A percentile compares a stretch with the other conserved stretches of the same genome.
phyloP scores from a whole-genome alignment of 2,888 invertebrate genomes.

The Epiblema foenella region DNA sequence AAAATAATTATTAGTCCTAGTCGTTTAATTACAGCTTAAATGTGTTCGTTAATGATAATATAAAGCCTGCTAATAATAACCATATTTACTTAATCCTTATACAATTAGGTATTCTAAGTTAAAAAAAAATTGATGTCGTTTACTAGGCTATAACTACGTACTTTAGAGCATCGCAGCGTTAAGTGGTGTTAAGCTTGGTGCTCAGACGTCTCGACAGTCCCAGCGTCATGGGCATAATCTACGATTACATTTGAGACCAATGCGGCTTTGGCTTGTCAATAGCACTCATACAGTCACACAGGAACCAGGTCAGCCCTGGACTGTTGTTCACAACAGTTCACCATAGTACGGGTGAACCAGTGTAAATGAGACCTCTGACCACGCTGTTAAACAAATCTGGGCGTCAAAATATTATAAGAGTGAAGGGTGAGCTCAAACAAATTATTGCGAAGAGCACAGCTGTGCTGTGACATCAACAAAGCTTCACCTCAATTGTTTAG shows the following conservation, averaged over 20 bases:
- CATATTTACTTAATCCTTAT: neutral
- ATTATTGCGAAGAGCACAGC: neutral
- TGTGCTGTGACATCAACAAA: too few species aligned
- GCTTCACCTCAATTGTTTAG: too few species aligned
- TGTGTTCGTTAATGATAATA: neutral
- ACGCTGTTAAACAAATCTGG: neutral
- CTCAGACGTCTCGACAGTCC: conserved; percentile 5
- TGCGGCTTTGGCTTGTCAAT: conserved; percentile 29
- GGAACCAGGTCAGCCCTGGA: conserved; percentile 10
- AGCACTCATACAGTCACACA: conserved; percentile 27
- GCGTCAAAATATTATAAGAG: neutral
- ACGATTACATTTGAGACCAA: conserved; percentile 11
- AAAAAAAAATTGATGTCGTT: too few species aligned
- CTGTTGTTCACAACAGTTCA: neutral
- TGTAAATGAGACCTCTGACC: neutral
- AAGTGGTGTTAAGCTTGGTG: neutral
- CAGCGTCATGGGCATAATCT: conserved; percentile 11
- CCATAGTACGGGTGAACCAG: neutral
- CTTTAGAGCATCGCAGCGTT: neutral
- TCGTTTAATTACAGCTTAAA: neutral
- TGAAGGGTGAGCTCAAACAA: neutral
- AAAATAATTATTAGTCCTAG: neutral
- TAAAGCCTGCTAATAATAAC: neutral
- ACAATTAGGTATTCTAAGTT: neutral
- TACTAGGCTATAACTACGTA: neutral